Conservation (phyloP, 1,140 invertebrate species). For the Sycophila sp. region DNA sequence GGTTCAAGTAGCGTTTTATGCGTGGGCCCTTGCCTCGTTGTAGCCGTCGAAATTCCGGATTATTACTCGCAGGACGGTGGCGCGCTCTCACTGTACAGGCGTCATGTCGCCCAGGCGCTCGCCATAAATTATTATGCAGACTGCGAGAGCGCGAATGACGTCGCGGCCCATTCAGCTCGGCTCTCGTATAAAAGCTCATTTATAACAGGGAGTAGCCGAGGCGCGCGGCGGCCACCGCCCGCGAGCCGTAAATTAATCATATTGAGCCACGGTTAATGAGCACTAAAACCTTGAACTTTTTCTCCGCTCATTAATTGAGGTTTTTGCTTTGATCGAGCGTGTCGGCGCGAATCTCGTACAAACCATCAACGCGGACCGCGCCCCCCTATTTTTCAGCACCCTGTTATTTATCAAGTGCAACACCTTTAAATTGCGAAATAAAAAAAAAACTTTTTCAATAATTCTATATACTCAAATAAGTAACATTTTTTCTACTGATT, state of each 20-base stretch:
- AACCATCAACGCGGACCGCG: no score
- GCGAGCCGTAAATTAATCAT: neutral
- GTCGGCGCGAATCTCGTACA: no score
- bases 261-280: neutral
- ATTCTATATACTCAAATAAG: no score
- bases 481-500: no score
- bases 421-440: no score
- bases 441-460: no score
- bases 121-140: conserved; percentile 14
- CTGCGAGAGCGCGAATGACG: neutral
- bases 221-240: neutral
- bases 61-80: neutral
- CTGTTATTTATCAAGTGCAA: no score
- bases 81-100: no score
- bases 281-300: neutral
- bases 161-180: neutral
- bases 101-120: neutral
- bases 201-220: neutral
- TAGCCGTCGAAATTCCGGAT: neutral
- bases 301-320: no score
- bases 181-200: neutral
- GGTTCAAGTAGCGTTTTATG: neutral
- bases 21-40: neutral
- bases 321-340: no score
- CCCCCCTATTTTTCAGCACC: no score